These are phyloP conservation scores for Alosa alosa DNA, from an alignment of 2,113 vertebrate genomes.

Conservation along the genomic window DNA sequence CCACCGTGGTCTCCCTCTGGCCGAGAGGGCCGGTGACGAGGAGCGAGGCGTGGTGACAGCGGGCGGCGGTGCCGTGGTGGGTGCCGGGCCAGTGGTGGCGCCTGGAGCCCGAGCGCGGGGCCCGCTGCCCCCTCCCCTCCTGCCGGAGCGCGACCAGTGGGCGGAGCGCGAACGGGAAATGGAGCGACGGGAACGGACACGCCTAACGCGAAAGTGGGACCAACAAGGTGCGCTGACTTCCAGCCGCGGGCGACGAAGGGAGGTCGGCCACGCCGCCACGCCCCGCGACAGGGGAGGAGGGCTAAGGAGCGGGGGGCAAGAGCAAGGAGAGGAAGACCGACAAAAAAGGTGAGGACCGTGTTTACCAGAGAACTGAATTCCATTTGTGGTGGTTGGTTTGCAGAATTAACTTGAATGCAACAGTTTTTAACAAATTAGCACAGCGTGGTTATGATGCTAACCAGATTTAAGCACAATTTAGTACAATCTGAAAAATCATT, in stretches of 20 bases:
- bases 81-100: conserved; percentile 26
- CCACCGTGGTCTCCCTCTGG: conserved; percentile 77
- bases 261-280: too few relatives aligned
- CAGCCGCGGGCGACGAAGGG: too few relatives aligned
- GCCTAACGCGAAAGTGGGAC: conserved; percentile 90
- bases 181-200: conserved; percentile 83
- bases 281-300: conserved; percentile 75
- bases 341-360: conserved; percentile 73
- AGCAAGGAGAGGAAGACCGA: conserved; percentile 85
- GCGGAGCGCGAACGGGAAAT: conserved; percentile 86
- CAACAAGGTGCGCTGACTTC: conserved; percentile 85
- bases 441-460: too few relatives aligned
- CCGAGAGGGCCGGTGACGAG: conserved; percentile 64
- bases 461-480: too few relatives aligned
- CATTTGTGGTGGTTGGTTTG: too few relatives aligned
- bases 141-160: conserved; percentile 80
- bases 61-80: conserved; percentile 31
- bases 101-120: conserved; percentile 49
- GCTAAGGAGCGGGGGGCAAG: conserved; percentile 81
- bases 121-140: conserved; percentile 49
- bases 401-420: too few relatives aligned
- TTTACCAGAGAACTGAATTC: too few relatives aligned
- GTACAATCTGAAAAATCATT: too few relatives aligned
- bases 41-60: conserved; percentile 41
- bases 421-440: too few relatives aligned